Base-by-base conservation (phyloP, 2,888 invertebrate genomes). In the Rhingia rostrata region DNA sequence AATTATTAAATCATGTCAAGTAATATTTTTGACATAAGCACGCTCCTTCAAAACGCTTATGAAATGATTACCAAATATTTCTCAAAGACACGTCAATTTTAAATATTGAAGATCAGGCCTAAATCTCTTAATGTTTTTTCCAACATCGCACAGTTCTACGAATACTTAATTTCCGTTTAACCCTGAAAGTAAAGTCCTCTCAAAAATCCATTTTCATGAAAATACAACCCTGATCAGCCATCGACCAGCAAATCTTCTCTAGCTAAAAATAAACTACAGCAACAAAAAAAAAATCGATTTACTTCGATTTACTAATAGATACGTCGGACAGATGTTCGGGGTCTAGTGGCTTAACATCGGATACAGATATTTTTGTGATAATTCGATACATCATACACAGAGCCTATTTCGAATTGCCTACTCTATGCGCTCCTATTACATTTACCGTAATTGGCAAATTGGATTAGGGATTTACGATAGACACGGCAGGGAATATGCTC, bases 391-490 rank as follows among this genome's bases (percentile, higher is more conserved):
- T 54, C 72, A 54, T 56, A 49, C 45, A 56, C 45, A 67, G 22
- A 66, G 78, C 39, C 72, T 12, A 53, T 51, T 22, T 22, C 49
- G 43, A 61, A 67, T 61, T 72, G 14, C 69, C 43, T 49, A 12
- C 32, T 49, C 33, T 45, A 33, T 43, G 56, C 32, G 33, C 49
- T 61, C 30, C 79, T 67, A 60, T 73, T 74, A 79, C 67, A 67
- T 61, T 45, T 53, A 63, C 37, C 63, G 69, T 79, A 83, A 83
- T 83, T 79, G 79, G 67, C 73, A 83, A 83, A 83, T 83, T 79
- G 73, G 83, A 83, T 83, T 83, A 74, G 73, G 73, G 83, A 79
- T 64, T 79, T 79, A 54, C 73, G 83, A 73, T 67, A 73, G 73
- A 41, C 58, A 73, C 56, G 69, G 45, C 39, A 7, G 60, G 32